Base-by-base conservation (phyloP, 2,797 vertebrate genomes). In the Amazonetta brasiliensis region DNA sequence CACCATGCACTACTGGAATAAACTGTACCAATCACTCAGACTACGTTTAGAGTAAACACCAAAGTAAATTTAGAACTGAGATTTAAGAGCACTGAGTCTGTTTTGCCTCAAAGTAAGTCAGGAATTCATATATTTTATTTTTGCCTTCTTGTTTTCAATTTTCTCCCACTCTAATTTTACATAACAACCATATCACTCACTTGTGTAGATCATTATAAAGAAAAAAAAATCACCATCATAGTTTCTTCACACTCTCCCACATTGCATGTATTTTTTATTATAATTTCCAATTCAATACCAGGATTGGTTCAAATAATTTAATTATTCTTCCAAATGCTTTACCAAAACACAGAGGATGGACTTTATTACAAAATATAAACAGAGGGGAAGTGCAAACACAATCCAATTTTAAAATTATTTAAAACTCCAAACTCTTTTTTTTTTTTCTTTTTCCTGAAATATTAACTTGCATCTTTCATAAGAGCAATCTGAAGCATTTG, bases 361-460 rank as follows among this genome's bases (percentile, higher is more conserved):
- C 54, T 94, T 96, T 76, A 95, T 64, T 94, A 92, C 52, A 94
- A 95, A 94, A 84, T 44, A 66, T 7, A 84, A 71, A 76, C 28
- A 30, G 54, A 72, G 12, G 10, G 41, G 26, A 91, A 91, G 44
- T 60, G 35, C 41, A 92, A 80, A 72, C 46, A 74, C 9, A 35
- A 28, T 17, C 26, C 20, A 58, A 90, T 81, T 87, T 39, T 94
- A 95, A 95, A 95, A 84, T 13, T 18, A 50, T 28, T 76, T 82
- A 87, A 89, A 96, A 84, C n/a, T 56, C 54, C 54, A 48, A 67
- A 35, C 5, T 13, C 6, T 6, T 62, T 55, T n/a, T 64, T 41
- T 74, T 68, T 62, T 55, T n/a, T 64, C 37, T 74, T 68, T 71
- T 44, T 5, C 0, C 30, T 54, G 52, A 87, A 76, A 89, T 44